Evolutionary conservation across 2,797 vertebrate species (phyloP), one percentile per base, ranked within the genome.

Genomic region (Notamacropus eugenii): DNA sequence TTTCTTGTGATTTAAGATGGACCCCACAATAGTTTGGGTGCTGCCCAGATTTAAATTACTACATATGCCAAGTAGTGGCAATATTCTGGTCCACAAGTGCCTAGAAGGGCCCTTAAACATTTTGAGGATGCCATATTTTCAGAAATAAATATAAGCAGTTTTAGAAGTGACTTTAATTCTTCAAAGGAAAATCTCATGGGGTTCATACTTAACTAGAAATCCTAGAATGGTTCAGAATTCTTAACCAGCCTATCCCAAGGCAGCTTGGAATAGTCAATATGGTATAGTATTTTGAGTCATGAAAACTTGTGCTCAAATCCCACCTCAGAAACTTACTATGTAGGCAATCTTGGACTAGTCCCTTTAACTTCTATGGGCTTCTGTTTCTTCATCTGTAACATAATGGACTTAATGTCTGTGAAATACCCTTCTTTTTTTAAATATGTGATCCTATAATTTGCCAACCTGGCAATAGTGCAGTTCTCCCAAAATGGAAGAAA

Each of bases 21-120:
- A 54, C 56, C 91, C 93, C 93, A 92, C 57, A 62, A 95, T 93
- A 27, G 55, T 55, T 74, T 82, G 94, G 87, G 92, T 55, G 62
- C 54, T 74, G n/a, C 67, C n/a, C n/a, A 74, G 67, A n/a, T n/a
- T 74, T 40, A 97, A 95, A 95, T 91, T 82, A 54, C 82, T n/a
- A 4, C 90, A 56, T 94, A 91, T 74, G 0, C 67, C 56, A 55
- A 50, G 92, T 13, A 96, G 95, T 95, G 93, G 93, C 55, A 92
- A 90, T 91, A 92, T 93, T 24, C 34, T 94, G 54, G 55, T 54
- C 6, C 82, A 93, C 46, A 92, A 95, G 55, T 54, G 95, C 92
- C 54, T 4, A 0, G 46, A 90, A 95, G 74, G 90, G 10, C 27
- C 91, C 90, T 74, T 91, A 56, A 40, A 22, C 56, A 31, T n/a